These are phyloP conservation scores for Hucho hucho DNA, from an alignment of 2,113 vertebrate genomes.

Conservation along the genomic window DNA sequence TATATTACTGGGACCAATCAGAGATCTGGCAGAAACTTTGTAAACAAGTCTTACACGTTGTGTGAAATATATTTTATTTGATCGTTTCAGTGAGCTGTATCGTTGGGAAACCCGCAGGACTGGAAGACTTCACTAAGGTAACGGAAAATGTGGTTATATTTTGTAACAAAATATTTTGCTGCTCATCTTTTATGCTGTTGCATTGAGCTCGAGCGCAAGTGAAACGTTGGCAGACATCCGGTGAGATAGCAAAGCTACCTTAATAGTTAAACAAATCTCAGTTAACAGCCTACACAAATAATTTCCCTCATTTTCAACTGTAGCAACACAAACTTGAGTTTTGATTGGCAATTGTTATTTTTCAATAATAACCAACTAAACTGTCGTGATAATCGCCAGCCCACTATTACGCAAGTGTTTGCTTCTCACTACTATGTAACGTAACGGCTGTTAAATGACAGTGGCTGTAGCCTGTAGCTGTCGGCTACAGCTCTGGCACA, in stretches of 20 bases:
- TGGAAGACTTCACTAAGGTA: conserved; percentile 23
- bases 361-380: too few species aligned
- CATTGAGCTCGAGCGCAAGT: conserved; percentile 19
- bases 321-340: too few species aligned
- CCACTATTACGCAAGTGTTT: too few species aligned
- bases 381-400: too few species aligned
- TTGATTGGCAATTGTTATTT: too few species aligned
- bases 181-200: not conserved
- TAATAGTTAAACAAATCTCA: too few species aligned
- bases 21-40: conserved; percentile 41
- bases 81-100: conserved; percentile 12
- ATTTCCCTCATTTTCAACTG: too few species aligned
- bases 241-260: not conserved
- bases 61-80: conserved; percentile 25
- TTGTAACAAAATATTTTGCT: not conserved
- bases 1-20: conserved; percentile 42
- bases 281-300: not conserved
- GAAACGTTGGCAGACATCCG: conserved; percentile 42
- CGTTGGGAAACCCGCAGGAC: not conserved
- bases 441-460: too few species aligned
- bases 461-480: too few species aligned
- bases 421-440: too few species aligned
- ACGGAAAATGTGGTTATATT: not conserved
- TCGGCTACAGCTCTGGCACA: too few species aligned
- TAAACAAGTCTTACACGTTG: conserved; percentile 54